Conservation (phyloP, 2,888 invertebrate genomes). For the Ophion slaviceki region DNA sequence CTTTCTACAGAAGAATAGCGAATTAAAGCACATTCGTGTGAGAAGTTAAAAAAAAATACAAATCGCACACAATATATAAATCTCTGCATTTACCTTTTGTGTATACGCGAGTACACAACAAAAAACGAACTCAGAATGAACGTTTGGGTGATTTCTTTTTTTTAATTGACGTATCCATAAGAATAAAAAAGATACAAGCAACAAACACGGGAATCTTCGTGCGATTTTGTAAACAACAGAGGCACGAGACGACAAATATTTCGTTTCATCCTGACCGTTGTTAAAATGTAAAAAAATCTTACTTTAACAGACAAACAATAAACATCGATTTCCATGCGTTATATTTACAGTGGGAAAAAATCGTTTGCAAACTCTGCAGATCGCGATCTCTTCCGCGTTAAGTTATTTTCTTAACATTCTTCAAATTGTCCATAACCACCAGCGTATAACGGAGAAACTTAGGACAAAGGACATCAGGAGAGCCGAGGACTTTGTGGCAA, state of each 20-base stretch:
- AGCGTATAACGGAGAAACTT: slow-evolving; percentile 64
- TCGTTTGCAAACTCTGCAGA: no score
- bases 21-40: neutral
- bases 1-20: slow-evolving; percentile 84
- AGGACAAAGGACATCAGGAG: slow-evolving; percentile 63
- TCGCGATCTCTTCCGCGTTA: neutral
- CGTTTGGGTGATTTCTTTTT: no score
- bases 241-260: neutral
- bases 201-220: neutral
- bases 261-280: no score
- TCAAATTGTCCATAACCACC: slow-evolving; percentile 67
- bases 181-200: neutral
- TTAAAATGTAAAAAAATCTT: no score
- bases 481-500: slow-evolving; percentile 51
- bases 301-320: neutral
- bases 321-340: neutral
- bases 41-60: neutral
- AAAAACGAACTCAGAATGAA: no score
- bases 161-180: neutral
- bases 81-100: no score
- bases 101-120: no score
- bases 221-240: no score
- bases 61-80: neutral
- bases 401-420: neutral
- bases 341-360: neutral